Evolutionary conservation across 2,888 invertebrate species (phyloP).

Genomic region (Steinernema scapterisci): DNA sequence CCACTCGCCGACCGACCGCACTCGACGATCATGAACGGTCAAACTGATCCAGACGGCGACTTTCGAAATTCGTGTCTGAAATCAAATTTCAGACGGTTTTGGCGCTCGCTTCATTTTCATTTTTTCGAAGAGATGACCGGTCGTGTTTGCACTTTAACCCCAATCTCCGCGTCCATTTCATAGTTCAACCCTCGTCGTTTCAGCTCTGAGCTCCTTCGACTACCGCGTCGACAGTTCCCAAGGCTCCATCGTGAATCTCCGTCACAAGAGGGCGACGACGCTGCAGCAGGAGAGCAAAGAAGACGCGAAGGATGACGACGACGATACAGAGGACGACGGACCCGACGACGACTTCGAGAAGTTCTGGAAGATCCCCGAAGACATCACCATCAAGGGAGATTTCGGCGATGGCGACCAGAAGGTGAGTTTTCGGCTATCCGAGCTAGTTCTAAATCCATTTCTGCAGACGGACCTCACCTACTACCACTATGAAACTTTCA

Average conservation of each 20-base stretch:
- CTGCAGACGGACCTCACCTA: slow-evolving; percentile 59
- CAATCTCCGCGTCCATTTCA: no score
- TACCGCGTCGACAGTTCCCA: slow-evolving; percentile 11
- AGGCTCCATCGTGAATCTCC: slow-evolving; percentile 5
- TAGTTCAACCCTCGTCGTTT: background rate
- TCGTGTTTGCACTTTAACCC: no score
- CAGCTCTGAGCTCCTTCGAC: slow-evolving; percentile 2
- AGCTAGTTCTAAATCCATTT: background rate
- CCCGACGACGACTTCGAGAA: slow-evolving; percentile 35
- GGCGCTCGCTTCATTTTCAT: no score
- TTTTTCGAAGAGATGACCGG: no score
- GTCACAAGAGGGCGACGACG: background rate
- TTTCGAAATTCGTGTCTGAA: no score
- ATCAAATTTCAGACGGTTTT: no score
- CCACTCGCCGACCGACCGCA: no score
- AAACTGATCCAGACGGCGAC: no score
- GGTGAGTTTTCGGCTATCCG: background rate
- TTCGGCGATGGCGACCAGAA: slow-evolving; percentile 41
- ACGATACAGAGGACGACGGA: slow-evolving; percentile 31
- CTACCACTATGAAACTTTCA: slow-evolving; percentile 51
- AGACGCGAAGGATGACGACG: background rate
- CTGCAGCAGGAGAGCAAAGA: background rate
- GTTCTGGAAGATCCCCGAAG: slow-evolving; percentile 27
- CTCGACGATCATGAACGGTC: no score
- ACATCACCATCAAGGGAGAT: slow-evolving; percentile 38